Conservation (phyloP, 2,113 vertebrate genomes). For the Pseudopipra pipra region DNA sequence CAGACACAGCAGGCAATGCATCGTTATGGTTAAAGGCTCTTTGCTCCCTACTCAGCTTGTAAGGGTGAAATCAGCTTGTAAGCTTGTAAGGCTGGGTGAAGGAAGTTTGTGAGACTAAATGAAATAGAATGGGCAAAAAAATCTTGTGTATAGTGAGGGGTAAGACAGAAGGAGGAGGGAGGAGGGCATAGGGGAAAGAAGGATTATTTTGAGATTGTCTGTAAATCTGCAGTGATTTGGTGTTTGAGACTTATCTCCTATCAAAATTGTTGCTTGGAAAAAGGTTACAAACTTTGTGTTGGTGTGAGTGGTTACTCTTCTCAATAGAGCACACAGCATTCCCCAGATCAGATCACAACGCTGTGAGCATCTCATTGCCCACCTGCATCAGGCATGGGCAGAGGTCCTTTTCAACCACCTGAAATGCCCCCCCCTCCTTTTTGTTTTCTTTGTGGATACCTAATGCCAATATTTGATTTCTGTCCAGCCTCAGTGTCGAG, state of each 20-base stretch:
- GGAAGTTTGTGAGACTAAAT: not conserved
- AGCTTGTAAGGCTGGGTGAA: not conserved
- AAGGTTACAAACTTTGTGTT: not conserved
- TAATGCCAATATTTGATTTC: not conserved
- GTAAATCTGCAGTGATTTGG: not conserved
- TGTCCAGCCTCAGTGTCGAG: not conserved
- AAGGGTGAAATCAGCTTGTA: not conserved
- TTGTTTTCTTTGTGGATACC: not conserved
- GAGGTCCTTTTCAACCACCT: not conserved
- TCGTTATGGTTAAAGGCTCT: not conserved
- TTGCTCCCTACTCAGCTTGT: fast-evolving
- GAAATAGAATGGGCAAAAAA: not conserved
- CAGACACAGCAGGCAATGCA: not conserved
- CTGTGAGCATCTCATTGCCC: fast-evolving
- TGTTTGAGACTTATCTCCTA: not conserved
- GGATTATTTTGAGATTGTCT: not conserved
- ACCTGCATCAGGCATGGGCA: fast-evolving
- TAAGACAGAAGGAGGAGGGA: not conserved
- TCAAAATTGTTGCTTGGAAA: not conserved
- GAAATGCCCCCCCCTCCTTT: not conserved
- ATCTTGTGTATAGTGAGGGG: fast-evolving
- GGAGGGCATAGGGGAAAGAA: not conserved
- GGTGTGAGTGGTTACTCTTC: not conserved
- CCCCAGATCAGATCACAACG: not conserved
- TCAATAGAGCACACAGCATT: not conserved